Evolutionary conservation across 2,888 invertebrate genomes (phyloP).

Genomic region (Chaitophorus viminalis): DNA sequence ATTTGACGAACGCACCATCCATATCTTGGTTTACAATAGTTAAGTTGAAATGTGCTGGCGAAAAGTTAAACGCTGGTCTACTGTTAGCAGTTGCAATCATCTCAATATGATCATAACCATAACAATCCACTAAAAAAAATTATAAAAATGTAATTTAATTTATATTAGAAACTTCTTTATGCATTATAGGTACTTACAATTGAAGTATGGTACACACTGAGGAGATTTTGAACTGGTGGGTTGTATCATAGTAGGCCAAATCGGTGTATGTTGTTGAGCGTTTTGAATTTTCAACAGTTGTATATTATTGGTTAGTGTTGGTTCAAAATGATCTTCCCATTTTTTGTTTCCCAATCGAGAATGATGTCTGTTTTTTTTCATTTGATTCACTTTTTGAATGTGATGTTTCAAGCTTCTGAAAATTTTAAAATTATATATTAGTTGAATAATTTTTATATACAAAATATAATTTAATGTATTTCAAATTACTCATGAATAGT

Average conservation of each 20-base stretch:
- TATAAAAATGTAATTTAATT: neutral
- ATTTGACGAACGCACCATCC: conserved; percentile 21
- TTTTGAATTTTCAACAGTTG: too few relatives aligned
- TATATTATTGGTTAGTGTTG: too few relatives aligned
- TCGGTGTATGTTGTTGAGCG: neutral
- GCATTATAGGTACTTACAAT: neutral
- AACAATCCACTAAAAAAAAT: conserved; percentile 32
- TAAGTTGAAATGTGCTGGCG: neutral
- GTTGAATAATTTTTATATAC: neutral
- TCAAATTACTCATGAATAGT: conserved; percentile 30
- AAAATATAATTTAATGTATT: neutral
- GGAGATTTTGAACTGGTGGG: neutral
- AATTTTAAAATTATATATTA: neutral
- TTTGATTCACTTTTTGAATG: too few relatives aligned
- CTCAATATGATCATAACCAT: neutral
- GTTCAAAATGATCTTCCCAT: too few relatives aligned
- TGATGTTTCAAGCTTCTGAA: too few relatives aligned
- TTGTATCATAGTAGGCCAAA: conserved; percentile 24
- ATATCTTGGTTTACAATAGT: conserved; percentile 41
- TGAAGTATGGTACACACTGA: neutral
- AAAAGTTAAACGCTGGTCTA: neutral
- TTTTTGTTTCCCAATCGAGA: too few relatives aligned
- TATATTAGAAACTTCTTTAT: neutral
- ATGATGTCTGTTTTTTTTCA: too few relatives aligned
- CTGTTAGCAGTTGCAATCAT: neutral